phyloP scores from a whole-genome alignment of 2,113 vertebrate species.

The Cinclus mexicanus region DNA sequence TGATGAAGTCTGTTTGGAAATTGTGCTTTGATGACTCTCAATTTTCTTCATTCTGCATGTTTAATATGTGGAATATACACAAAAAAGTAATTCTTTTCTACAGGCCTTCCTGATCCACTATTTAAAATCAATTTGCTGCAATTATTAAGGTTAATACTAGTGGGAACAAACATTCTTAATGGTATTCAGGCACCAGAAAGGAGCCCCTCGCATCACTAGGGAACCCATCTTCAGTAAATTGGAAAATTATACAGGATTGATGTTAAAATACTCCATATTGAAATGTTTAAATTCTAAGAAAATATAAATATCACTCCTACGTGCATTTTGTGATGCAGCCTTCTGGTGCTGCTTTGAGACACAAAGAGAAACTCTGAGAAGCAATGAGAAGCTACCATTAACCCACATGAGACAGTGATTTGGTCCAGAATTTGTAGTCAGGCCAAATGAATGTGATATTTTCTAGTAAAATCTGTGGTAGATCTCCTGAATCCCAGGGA shows the following conservation, averaged over 20 bases:
- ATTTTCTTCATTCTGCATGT: constrained; percentile 30
- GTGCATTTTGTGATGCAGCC: neutral
- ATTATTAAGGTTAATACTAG: neutral
- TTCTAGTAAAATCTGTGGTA: neutral
- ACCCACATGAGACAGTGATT: neutral
- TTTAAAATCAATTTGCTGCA: constrained; percentile 3
- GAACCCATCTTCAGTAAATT: neutral
- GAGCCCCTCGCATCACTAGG: neutral
- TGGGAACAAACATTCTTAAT: neutral
- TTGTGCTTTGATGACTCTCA: constrained; percentile 2
- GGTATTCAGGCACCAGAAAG: neutral
- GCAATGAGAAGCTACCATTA: neutral
- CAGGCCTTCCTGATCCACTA: neutral
- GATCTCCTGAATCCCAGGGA: neutral
- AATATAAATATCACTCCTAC: neutral
- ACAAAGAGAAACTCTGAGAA: neutral
- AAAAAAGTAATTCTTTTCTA: neutral
- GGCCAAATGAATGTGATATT: neutral
- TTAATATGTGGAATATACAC: neutral
- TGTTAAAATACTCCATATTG: neutral
- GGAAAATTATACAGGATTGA: neutral
- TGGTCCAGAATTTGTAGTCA: neutral
- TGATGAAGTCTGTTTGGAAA: constrained; percentile 49
- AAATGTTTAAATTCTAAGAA: neutral
- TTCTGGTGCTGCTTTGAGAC: neutral